Base-by-base conservation (phyloP, 1,140 invertebrate species). In the Drosophila tristis region DNA sequence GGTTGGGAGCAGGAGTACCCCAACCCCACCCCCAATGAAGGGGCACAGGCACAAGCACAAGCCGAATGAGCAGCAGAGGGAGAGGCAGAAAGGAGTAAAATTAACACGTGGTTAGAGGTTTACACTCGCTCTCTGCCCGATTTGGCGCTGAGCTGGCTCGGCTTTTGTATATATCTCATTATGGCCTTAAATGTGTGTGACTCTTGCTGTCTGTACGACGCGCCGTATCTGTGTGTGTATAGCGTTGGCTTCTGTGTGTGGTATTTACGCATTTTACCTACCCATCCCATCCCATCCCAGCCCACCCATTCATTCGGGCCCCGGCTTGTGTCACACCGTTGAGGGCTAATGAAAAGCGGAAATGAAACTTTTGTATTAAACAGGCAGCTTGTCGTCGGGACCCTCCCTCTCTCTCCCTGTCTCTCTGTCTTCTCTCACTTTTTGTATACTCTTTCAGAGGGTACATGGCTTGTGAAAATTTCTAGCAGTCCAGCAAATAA, bases 281-380 rank as follows among this genome's bases (percentile, higher is more conserved):
- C 45, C n/a, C 23, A 25, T 4, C 23, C 23, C 2, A 20, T 20
- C 44, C 25, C 26, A 15, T 48, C 20, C 25, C 42, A 35, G 2
- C 20, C 47, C 23, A 25, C 13, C 31, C 47, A 54, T 47, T 60
- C 11, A 39, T 39, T 39, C 4, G 9, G 35, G 11, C 11, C 50
- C 77, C 63, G 66, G 76, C 68, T 82, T 86, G 82, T 86, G 81
- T 86, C 84, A 74, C 85, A 74, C 85, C 79, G 84, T 80, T 73
- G 84, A 78, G 86, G 11, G 84, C 84, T 89, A 89, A 89, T 89
- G 84, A 89, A 89, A 89, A 89, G 85, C 84, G 84, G 84, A 89
- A 89, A 89, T 89, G 84, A 89, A 89, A 89, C 84, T 89, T 89
- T 89, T 89, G 84, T 89, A 89, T 89, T 84, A 84, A 89, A 89